These are phyloP conservation scores for Sclerurus mexicanus DNA, from an alignment of 2,113 vertebrate genomes.

Conservation along the genomic window DNA sequence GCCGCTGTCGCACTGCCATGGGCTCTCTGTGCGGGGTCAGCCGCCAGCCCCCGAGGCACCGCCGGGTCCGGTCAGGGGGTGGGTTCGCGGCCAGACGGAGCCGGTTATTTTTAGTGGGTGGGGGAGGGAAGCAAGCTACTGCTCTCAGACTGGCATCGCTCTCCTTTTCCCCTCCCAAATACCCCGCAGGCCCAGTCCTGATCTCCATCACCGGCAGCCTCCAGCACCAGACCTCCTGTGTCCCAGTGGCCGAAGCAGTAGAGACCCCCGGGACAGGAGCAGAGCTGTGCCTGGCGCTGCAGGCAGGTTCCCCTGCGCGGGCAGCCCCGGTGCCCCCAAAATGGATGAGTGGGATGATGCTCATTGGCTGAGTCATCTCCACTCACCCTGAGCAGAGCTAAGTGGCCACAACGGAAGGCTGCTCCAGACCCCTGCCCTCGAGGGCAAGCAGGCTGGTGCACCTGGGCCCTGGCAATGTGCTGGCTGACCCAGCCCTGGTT, in stretches of 20 bases:
- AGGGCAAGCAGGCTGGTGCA: fast-evolving
- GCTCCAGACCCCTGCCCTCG: fast-evolving
- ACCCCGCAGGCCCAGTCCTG: not conserved
- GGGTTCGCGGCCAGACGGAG: not conserved
- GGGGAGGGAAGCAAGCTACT: conserved; percentile 19
- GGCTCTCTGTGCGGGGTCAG: not conserved
- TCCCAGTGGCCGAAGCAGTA: fast-evolving
- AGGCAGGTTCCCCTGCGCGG: not conserved
- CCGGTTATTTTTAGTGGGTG: conserved; percentile 27
- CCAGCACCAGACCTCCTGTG: no score
- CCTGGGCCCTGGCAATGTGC: fast-evolving
- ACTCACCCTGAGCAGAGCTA: not conserved
- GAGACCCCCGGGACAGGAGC: not conserved
- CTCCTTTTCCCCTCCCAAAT: not conserved
- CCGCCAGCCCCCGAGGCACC: not conserved
- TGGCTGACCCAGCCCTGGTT: fast-evolving
- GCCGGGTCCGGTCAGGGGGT: not conserved
- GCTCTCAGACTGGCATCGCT: not conserved
- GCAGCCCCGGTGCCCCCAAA: not conserved
- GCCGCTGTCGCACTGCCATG: not conserved
- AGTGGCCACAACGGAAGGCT: fast-evolving
- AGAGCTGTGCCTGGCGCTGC: fast-evolving
- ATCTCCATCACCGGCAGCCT: not conserved
- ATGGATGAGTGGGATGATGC: not conserved
- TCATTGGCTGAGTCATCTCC: conserved; percentile 42